Evolutionary conservation across 2,113 vertebrate genomes (phyloP).

Genomic region (Daboia siamensis): DNA sequence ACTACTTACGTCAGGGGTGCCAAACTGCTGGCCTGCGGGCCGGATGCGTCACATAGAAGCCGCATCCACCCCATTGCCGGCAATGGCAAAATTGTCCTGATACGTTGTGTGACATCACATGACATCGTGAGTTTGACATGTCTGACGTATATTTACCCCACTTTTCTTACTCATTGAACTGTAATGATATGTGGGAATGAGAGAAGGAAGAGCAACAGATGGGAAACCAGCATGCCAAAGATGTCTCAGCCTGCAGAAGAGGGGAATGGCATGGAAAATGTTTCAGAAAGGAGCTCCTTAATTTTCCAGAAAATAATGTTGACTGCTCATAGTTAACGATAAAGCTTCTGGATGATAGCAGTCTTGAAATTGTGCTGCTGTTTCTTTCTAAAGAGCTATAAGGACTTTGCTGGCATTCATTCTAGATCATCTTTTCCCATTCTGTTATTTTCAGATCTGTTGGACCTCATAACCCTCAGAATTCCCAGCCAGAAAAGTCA

Average conservation of each 20-base stretch:
- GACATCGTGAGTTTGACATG: too few species aligned
- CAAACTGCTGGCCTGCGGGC: too few species aligned
- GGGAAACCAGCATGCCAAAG: not conserved
- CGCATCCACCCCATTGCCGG: too few species aligned
- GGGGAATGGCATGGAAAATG: not conserved
- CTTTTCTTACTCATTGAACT: not conserved
- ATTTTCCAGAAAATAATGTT: not conserved
- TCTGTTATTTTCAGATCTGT: not conserved
- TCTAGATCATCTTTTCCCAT: slow-evolving; percentile 23
- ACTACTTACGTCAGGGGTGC: not conserved
- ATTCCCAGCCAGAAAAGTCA: not conserved
- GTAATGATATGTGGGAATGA: not conserved
- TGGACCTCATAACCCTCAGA: not conserved
- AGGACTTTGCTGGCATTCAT: slow-evolving; percentile 40
- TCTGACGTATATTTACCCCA: not conserved
- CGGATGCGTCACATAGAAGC: too few species aligned
- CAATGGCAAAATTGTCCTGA: too few species aligned
- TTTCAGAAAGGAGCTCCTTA: not conserved
- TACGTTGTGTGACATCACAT: too few species aligned
- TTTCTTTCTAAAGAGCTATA: slow-evolving; percentile 30
- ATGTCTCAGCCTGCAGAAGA: not conserved
- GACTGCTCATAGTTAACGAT: not conserved
- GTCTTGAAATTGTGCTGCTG: slow-evolving; percentile 15
- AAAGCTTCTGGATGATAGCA: not conserved
- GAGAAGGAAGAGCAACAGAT: not conserved